Base-by-base conservation (phyloP, 2,888 invertebrate species). In the Tethea ocularis region DNA sequence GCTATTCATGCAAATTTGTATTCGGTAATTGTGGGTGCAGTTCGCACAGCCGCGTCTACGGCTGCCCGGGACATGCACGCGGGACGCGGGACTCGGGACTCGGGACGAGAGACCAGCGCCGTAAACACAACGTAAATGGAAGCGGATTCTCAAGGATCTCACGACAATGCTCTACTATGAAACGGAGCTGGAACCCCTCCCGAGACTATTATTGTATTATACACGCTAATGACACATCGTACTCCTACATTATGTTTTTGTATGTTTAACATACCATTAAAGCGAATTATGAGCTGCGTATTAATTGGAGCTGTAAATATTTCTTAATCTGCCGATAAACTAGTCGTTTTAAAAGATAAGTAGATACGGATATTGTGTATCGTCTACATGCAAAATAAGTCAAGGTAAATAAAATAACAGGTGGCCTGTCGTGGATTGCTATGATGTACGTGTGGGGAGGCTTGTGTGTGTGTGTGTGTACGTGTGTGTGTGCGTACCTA, bases 391-490 rank as follows among this genome's bases (percentile, higher is more conserved):
- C 38, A 38, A 20, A n/a, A 20, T 20, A 20, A 46, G 20, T 20
- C 17, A 20, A 46, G 46, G 10, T 46, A 17, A 46, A 46, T 46
- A 20, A 46, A 20, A 46, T 46, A 46, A 46, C 29, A 41, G 38
- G 23, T 54, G 15, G 15, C 38, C 7, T n/a, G n/a, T n/a, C n/a
- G n/a, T n/a, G n/a, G n/a, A n/a, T n/a, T n/a, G n/a, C n/a, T n/a
- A n/a, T n/a, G n/a, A n/a, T n/a, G n/a, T n/a, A n/a, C n/a, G n/a
- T n/a, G n/a, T n/a, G n/a, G n/a, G n/a, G n/a, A 5, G 38, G n/a
- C 38, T n/a, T n/a, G n/a, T 57, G 51, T 55, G 38, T 20, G 52
- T 60, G 53, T 29, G 52, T 1, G 52, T 36, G 52, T 57, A n/a
- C n/a, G 17, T 57, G 33, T n/a, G 11, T 26, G 59, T 57, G 52